Percentiles rank a stretch among this genome's conserved stretches.
Conservation (phyloP, 92 coral and sea anemone genomes). For the Umimayanthus chanpuru region DNA sequence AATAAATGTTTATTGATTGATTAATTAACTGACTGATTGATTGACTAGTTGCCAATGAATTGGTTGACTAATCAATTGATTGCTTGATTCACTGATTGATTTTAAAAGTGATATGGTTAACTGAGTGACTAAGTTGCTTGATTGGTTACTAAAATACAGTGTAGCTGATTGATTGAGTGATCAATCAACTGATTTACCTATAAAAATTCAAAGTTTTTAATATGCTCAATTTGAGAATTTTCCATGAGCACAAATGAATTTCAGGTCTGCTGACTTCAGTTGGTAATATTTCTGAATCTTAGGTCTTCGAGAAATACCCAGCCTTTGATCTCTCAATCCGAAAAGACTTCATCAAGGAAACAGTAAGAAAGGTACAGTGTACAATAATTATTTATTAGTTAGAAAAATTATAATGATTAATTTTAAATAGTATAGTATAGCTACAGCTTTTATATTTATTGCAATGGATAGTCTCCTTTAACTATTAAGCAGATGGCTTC, state of each 20-base stretch:
- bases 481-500: no score
- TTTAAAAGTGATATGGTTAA: neutral
- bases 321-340: slow-evolving; percentile 79
- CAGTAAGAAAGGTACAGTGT: slow-evolving; percentile 79
- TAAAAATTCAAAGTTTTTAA: no score
- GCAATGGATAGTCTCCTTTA: no score
- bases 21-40: neutral
- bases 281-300: neutral
- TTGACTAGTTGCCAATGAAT: neutral
- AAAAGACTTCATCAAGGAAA: slow-evolving; percentile 90
- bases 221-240: no score
- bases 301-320: slow-evolving; percentile 93
- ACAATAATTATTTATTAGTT: no score
- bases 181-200: no score
- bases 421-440: neutral
- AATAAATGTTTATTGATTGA: neutral
- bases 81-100: no score
- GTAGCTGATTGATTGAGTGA: neutral
- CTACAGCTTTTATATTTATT: no score
- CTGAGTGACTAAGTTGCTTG: neutral
- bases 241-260: neutral
- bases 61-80: neutral
- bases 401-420: neutral
- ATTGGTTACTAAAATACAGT: no score
- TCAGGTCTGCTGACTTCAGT: neutral